Percentiles rank a stretch among this genome's conserved stretches.
phyloP scores from a whole-genome alignment of 2,888 invertebrate genomes.

The Hydraecia micacea region DNA sequence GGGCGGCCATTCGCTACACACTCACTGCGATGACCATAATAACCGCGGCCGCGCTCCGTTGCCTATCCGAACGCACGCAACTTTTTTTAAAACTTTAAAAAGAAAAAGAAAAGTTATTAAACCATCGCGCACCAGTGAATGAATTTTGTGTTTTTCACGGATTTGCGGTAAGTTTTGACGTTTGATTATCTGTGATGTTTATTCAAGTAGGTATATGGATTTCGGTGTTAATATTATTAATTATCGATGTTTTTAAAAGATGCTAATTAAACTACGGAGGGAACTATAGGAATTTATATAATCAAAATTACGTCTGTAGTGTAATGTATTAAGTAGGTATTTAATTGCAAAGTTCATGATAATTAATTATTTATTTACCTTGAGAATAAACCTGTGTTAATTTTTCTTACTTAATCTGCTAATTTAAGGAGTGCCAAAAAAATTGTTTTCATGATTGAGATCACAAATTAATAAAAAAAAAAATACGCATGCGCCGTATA shows the following conservation, averaged over 20 bases:
- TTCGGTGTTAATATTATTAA: background rate
- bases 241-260: background rate
- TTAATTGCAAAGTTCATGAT: background rate
- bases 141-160: slow-evolving; percentile 38
- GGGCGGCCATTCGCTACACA: slow-evolving; percentile 67
- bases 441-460: background rate
- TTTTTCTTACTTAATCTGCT: background rate
- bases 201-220: background rate
- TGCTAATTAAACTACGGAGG: background rate
- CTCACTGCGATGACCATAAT: slow-evolving; percentile 71
- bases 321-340: background rate
- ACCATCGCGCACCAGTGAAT: slow-evolving; percentile 42
- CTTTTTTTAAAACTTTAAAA: slow-evolving; percentile 49
- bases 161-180: slow-evolving; percentile 50
- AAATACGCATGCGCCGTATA: slow-evolving; percentile 3
- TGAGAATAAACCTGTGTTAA: background rate
- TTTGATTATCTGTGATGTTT: slow-evolving; percentile 33
- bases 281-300: too few relatives aligned
- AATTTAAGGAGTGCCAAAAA: too few relatives aligned
- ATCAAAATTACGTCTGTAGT: background rate
- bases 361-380: background rate
- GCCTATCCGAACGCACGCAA: slow-evolving; percentile 50
- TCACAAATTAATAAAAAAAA: background rate
- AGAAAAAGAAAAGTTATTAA: slow-evolving; percentile 33
- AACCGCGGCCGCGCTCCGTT: slow-evolving; percentile 59